These are phyloP conservation scores for Lycodopsis pacificus DNA, from an alignment of 2,797 vertebrate species.

Conservation along the genomic window DNA sequence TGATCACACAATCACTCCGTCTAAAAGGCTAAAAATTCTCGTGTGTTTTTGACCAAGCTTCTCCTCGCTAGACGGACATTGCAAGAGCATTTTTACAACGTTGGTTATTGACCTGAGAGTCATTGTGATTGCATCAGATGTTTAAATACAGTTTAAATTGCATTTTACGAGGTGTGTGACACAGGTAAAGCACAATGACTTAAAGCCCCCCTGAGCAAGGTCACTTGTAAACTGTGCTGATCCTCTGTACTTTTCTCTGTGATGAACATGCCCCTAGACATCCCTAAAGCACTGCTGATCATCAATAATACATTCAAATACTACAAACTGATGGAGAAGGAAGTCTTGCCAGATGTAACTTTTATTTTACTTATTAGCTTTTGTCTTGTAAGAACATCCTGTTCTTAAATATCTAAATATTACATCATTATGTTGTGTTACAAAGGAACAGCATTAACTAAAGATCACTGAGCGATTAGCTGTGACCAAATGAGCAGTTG, in stretches of 20 bases:
- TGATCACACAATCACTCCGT: neutral
- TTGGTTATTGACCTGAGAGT: constrained; percentile 5
- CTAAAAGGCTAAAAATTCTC: neutral
- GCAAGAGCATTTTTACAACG: neutral
- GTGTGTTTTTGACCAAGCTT: constrained; percentile 1
- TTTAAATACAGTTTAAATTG: constrained; percentile 8
- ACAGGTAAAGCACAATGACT: constrained; percentile 19
- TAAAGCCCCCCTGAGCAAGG: constrained; percentile 46
- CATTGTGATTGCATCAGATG: constrained; percentile 4
- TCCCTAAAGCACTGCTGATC: constrained; percentile 41
- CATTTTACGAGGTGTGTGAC: constrained; percentile 15
- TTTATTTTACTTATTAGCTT: constrained; percentile 20
- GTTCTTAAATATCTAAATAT: neutral
- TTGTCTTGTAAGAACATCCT: neutral
- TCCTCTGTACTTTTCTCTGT: constrained; percentile 51
- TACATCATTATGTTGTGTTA: neutral
- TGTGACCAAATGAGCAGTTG: too few relatives aligned
- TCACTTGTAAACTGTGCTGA: constrained; percentile 55
- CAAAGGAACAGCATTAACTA: neutral
- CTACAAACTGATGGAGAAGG: constrained; percentile 18
- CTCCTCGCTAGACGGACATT: neutral
- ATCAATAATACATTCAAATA: constrained; percentile 62
- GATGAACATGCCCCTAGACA: constrained; percentile 48
- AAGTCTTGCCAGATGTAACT: constrained; percentile 32
- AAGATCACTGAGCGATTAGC: neutral